Evolutionary conservation across 2,888 invertebrate genomes (phyloP), one percentile per base, ranked within the genome.

Genomic region (Epirrita christyi): DNA sequence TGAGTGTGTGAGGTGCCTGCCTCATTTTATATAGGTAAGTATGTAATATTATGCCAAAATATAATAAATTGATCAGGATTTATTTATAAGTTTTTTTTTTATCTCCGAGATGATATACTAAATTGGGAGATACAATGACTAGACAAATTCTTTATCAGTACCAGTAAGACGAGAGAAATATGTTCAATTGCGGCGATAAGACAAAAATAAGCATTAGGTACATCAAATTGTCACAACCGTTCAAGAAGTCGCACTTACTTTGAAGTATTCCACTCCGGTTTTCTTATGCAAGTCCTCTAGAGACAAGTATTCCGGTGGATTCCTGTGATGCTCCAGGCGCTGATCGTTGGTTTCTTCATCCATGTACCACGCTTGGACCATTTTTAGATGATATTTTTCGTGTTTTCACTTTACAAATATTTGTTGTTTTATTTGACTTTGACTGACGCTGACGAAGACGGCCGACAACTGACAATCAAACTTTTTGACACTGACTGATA

Each of bases 351-450:
- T 80, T 11, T 92, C 87, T 40, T 92, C 92, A 68, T 95, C 94
- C 96, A 97, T 97, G 75, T 94, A 97, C 97, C 98, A 98, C 11
- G 95, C 96, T 72, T 94, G 93, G 15, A 98, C 98, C 98, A 98
- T 98, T 78, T 50, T 67, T 37, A 34, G n/a, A 34, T 7, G 9
- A 36, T 29, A 15, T 32, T 0, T 6, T 21, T 21, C 21, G 4
- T 13, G 9, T 40, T n/a, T 43, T 13, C 10, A 29, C n/a, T 41
- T n/a, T 6, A 41, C 2, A 40, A n/a, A 40, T 10, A 5, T 4
- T 41, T 41, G 4, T 41, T 5, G 34, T 32, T 21, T 37, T 21
- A 13, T 7, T 40, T 29, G 4, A 28, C 6, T 47, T 37, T 51
- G 37, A 44, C 28, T 29, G 6, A n/a, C n/a, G n/a, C n/a, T n/a